Percentiles rank a stretch among this genome's conserved stretches.
Evolutionary conservation across 2,113 vertebrate genomes (phyloP).

Genomic region (Saccopteryx bilineata): DNA sequence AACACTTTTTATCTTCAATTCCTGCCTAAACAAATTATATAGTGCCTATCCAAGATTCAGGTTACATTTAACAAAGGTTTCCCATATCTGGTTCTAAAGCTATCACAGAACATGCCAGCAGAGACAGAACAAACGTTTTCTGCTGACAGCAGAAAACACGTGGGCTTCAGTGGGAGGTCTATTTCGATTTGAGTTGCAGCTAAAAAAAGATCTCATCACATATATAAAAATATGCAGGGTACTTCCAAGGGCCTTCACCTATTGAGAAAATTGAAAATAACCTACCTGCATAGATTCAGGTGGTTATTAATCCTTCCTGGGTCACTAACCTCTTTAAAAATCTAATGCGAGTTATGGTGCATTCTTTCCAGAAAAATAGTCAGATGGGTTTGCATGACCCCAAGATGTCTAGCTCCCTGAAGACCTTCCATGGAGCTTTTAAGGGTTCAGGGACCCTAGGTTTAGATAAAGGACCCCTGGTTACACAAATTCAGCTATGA

Average conservation of each 20-base stretch:
- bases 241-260: conserved; percentile 27
- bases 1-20: conserved; percentile 59
- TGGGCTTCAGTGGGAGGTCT: conserved; percentile 61
- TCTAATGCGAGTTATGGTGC: not conserved
- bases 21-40: conserved; percentile 72
- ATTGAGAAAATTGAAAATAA: conserved; percentile 26
- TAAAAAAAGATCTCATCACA: conserved; percentile 29
- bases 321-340: conserved; percentile 64
- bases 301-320: conserved; percentile 30
- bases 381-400: not conserved
- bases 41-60: conserved; percentile 65
- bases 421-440: not conserved
- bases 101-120: conserved; percentile 64
- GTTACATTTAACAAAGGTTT: conserved; percentile 71
- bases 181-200: conserved; percentile 52
- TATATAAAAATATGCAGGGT: not conserved
- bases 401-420: not conserved
- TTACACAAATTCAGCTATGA: not conserved
- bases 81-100: conserved; percentile 67
- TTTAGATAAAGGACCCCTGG: not conserved
- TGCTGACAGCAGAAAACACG: conserved; percentile 55
- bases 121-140: conserved; percentile 64
- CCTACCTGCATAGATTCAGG: not conserved
- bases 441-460: not conserved
- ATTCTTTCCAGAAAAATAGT: conserved; percentile 40